A percentile compares a stretch with the other conserved stretches of the same genome.
These are phyloP conservation scores for Eupeodes corollae DNA, from an alignment of 1,140 invertebrate species.

Conservation along the genomic window DNA sequence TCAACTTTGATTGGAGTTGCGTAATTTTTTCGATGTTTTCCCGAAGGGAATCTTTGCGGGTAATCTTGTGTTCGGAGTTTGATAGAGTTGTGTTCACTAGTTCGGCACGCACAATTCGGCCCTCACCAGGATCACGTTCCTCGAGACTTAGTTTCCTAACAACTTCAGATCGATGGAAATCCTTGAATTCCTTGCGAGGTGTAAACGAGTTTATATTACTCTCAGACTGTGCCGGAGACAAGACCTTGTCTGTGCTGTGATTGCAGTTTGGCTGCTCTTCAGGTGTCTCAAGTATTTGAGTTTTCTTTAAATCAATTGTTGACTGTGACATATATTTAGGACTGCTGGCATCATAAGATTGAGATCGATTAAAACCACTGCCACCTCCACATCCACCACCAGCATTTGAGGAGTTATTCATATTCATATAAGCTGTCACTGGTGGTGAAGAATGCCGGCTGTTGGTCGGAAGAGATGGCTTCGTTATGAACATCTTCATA, in stretches of 20 bases:
- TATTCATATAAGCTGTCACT: background rate
- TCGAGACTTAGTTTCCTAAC: background rate
- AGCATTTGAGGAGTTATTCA: constrained; percentile 9
- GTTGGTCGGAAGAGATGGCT: no score
- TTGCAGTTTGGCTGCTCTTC: background rate
- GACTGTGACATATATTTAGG: constrained; percentile 31
- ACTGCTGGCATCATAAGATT: constrained; percentile 7
- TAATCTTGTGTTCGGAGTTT: constrained; percentile 15
- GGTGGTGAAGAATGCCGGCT: background rate
- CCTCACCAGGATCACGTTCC: constrained; percentile 7
- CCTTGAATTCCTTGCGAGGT: background rate
- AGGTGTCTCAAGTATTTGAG: constrained; percentile 16
- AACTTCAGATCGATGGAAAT: background rate
- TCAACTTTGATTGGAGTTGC: constrained; percentile 32
- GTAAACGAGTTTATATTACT: constrained; percentile 6
- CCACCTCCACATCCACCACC: constrained; percentile 4
- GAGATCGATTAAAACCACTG: no score
- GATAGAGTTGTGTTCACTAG: constrained; percentile 28
- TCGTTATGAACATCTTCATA: constrained; percentile 12
- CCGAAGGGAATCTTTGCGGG: constrained; percentile 28
- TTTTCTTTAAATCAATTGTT: constrained; percentile 34
- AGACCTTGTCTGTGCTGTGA: background rate
- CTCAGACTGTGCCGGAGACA: constrained; percentile 23
- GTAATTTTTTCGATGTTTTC: constrained; percentile 37
- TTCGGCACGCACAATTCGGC: constrained; percentile 29